phyloP scores from a whole-genome alignment of 2,797 vertebrate species.

The Margarornis squamiger region DNA sequence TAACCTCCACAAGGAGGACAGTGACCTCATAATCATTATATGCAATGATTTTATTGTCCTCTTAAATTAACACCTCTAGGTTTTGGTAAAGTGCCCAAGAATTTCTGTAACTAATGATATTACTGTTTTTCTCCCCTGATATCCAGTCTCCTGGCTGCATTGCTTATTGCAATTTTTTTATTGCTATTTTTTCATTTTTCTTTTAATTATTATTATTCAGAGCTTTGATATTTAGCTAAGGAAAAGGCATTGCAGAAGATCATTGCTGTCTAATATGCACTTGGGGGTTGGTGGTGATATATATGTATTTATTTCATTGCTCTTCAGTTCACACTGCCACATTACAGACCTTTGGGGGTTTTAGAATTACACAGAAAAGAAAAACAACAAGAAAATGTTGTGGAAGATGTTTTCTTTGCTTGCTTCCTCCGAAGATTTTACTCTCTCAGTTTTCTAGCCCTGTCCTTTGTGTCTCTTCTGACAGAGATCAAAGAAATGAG shows the following conservation, averaged over 20 bases:
- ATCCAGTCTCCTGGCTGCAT: neutral
- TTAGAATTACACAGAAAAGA: neutral
- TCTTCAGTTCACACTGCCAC: neutral
- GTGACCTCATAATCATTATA: neutral
- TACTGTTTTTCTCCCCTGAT: neutral
- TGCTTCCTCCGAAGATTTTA: neutral
- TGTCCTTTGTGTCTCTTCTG: neutral
- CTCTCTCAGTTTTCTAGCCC: neutral
- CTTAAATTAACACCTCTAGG: neutral
- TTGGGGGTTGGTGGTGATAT: rapidly evolving
- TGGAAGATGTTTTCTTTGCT: neutral
- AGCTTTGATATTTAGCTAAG: neutral
- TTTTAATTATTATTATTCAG: neutral
- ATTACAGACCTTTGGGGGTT: neutral
- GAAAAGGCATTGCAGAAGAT: neutral
- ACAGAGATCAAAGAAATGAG: neutral
- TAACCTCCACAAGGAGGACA: neutral
- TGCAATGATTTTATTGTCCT: neutral
- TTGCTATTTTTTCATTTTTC: neutral
- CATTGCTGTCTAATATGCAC: neutral
- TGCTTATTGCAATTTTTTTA: neutral
- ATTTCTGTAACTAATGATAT: neutral
- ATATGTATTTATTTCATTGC: neutral
- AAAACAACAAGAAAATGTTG: neutral
- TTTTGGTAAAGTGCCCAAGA: neutral